Evolutionary conservation across 2,888 invertebrate genomes (phyloP).

Genomic region (Drosophila stalkeri): DNA sequence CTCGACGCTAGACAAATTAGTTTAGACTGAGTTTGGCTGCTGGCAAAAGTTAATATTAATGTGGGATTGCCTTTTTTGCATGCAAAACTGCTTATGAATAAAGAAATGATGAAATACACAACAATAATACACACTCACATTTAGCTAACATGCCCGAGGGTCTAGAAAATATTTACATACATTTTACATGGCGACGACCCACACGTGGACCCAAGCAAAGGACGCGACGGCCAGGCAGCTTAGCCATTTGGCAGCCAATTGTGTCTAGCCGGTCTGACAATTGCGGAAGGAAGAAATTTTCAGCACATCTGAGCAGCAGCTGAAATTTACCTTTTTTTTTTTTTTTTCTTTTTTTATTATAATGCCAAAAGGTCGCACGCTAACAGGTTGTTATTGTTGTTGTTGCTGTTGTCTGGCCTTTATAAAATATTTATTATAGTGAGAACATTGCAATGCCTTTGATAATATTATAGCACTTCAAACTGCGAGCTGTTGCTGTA

Average conservation of each 20-base stretch:
- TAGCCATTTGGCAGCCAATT: constrained; percentile 76
- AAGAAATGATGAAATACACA: constrained; percentile 44
- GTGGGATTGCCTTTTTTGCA: constrained; percentile 47
- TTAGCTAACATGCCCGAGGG: constrained; percentile 14
- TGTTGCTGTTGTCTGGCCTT: constrained; percentile 45
- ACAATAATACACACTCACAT: constrained; percentile 15
- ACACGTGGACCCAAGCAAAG: constrained; percentile 26
- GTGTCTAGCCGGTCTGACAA: constrained; percentile 56
- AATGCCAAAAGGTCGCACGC: constrained; percentile 49
- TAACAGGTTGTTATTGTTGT: constrained; percentile 44
- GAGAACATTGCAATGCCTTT: constrained; percentile 26
- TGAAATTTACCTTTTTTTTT: constrained; percentile 38
- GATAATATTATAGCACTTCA: constrained; percentile 19
- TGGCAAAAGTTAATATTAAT: constrained; percentile 65
- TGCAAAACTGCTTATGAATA: constrained; percentile 64
- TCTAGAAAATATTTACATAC: constrained; percentile 49
- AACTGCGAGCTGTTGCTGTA: neutral
- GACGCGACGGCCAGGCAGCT: constrained; percentile 43
- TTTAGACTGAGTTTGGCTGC: constrained; percentile 4
- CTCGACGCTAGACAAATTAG: constrained; percentile 50
- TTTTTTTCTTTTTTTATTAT: constrained; percentile 30
- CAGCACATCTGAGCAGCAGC: constrained; percentile 59
- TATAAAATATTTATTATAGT: constrained; percentile 58
- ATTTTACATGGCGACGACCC: constrained; percentile 45
- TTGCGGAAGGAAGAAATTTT: constrained; percentile 75